Evolutionary conservation across 2,113 vertebrate genomes (phyloP).

Genomic region (Brachionichthys hirsutus): DNA sequence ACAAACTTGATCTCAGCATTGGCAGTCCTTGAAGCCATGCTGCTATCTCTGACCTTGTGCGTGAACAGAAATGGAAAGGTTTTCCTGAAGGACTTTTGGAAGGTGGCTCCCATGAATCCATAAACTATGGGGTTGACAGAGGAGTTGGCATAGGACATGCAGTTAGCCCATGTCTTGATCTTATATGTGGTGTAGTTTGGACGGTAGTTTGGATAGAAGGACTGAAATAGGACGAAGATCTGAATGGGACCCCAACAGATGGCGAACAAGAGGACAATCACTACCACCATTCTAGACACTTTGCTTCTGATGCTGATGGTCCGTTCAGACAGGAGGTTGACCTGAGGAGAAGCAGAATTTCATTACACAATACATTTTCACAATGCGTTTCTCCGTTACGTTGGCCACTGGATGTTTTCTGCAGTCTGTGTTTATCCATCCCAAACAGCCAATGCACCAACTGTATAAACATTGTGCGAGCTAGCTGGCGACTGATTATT

Average conservation of each 20-base stretch:
- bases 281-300: constrained; percentile 87
- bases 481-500: no score
- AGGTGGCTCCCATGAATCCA: constrained; percentile 83
- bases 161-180: constrained; percentile 85
- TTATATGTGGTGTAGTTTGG: constrained; percentile 79
- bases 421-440: no score
- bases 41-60: constrained; percentile 80
- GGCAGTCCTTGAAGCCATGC: constrained; percentile 77
- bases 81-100: constrained; percentile 84
- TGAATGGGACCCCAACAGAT: constrained; percentile 89
- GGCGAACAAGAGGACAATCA: constrained; percentile 84
- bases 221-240: constrained; percentile 83
- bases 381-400: no score
- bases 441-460: no score
- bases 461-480: no score
- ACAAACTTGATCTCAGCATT: constrained; percentile 86
- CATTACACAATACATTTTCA: neutral
- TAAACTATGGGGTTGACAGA: constrained; percentile 83
- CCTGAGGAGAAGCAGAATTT: constrained; percentile 58
- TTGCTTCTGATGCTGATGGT: constrained; percentile 81
- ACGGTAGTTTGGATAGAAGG: constrained; percentile 77
- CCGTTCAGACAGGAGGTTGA: constrained; percentile 83
- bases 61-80: constrained; percentile 83
- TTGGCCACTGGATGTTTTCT: no score
- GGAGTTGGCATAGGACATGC: constrained; percentile 86